Percentiles rank a stretch among this genome's conserved stretches.
Evolutionary conservation across 37 sponge, comb jelly and placozoan species (phyloP).

Genomic region (Spongilla lacustris): DNA sequence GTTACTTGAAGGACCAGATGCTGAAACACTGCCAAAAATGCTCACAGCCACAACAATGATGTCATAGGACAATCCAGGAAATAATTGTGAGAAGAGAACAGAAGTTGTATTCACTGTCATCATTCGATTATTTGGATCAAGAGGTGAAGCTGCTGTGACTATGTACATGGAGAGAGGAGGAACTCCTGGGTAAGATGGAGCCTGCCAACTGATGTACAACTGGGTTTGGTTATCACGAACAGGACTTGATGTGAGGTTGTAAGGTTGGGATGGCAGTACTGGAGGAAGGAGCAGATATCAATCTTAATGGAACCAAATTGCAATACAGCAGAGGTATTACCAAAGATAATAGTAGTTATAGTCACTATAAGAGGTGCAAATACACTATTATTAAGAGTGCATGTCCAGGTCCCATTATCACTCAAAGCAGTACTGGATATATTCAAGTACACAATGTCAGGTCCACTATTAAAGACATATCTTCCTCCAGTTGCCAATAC

Average conservation of each 20-base stretch:
- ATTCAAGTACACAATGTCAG: conserved; percentile 11
- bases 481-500: not conserved
- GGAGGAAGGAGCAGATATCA: not conserved
- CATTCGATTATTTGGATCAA: not conserved
- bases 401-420: conserved; percentile 25
- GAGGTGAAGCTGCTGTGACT: not conserved
- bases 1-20: not conserved
- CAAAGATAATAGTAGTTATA: not conserved
- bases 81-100: not conserved
- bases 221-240: not conserved
- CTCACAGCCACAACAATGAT: not conserved
- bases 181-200: not conserved
- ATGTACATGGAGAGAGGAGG: not conserved
- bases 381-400: not conserved
- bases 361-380: not conserved
- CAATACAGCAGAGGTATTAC: not conserved
- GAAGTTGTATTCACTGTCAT: not conserved
- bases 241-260: not conserved
- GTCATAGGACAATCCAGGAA: no score
- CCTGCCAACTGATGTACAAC: not conserved
- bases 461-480: not conserved
- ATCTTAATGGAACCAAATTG: no score
- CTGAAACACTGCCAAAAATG: not conserved
- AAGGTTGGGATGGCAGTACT: not conserved
- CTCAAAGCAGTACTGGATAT: not conserved